Evolutionary conservation across 2,113 vertebrate species (phyloP).

Genomic region (Antechinus flavipes): DNA sequence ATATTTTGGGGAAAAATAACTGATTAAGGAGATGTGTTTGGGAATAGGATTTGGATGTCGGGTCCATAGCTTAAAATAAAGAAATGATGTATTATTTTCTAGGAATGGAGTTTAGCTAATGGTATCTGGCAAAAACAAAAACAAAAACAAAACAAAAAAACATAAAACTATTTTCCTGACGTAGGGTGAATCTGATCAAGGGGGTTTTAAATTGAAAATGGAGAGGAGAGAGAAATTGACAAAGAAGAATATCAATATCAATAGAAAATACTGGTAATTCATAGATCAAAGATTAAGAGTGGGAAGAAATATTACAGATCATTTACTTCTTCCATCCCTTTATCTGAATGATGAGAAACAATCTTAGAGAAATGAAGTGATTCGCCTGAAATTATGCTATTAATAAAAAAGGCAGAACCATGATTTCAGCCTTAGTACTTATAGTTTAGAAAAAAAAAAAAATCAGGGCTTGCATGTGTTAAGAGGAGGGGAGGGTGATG

Average conservation of each 20-base stretch:
- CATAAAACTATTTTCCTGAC: background rate
- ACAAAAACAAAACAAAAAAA: too few species aligned
- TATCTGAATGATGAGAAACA: background rate
- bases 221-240: background rate
- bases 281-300: background rate
- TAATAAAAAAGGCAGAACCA: background rate
- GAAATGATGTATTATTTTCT: background rate
- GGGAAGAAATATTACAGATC: background rate
- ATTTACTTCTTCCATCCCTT: background rate
- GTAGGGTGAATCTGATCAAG: background rate
- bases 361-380: background rate
- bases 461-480: background rate
- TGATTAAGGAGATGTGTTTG: background rate
- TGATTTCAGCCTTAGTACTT: background rate
- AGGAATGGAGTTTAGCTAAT: background rate
- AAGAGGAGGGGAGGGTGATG: background rate
- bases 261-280: background rate
- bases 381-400: background rate
- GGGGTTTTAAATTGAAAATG: background rate
- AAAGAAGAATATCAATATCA: background rate
- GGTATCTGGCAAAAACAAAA: background rate
- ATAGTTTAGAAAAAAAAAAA: background rate
- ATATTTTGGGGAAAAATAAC: background rate
- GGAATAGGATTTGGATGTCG: background rate
- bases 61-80: background rate